Evolutionary conservation across 2,888 invertebrate species (phyloP), one percentile per base, ranked within the genome.

Genomic region (Neuroscelio doddi): DNA sequence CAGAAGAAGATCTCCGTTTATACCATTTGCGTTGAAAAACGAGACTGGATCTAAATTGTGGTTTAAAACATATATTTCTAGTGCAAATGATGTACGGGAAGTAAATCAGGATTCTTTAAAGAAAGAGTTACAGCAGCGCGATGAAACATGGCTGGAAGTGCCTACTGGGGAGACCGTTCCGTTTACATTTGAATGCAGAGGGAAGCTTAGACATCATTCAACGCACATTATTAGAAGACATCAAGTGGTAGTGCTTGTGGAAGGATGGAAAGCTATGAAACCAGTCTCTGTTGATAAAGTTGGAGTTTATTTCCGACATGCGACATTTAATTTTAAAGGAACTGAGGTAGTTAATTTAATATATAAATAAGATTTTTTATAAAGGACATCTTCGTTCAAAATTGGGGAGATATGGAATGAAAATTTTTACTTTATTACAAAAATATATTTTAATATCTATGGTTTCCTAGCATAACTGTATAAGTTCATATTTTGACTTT

Each of bases 201-300:
- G 90, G 71, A 94, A 90, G 85, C 87, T 89, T 61, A 85, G 90
- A 32, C 93, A 91, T 78, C 87, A 89, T 77, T 91, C 93, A 82
- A 92, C 93, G 0, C 94, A 93, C 82, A 90, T 90, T 77, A 87
- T 92, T 71, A 88, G 91, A 75, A 89, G 94, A 77, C 96, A 96
- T 86, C 96, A 97, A 85, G 89, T 99, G 65, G 90, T 92, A 32
- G 93, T 98, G 30, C 89, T 93, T 50, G 92, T 98, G 15, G 93
- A 95, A 72, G 96, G 96, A 47, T 98, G 97, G 96, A 89, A 91
- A 68, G 87, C 89, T 27, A 90, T 95, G 46, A 91, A 92, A 71
- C 96, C 98, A 0, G 93, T 99, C 10, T 94, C 96, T 5, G 94
- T 99, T 0, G 98, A 99, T 85, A 92, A 94, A 83, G 97, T 98